phyloP scores from a whole-genome alignment of 2,797 vertebrate genomes.

The Cossypha dichroa region DNA sequence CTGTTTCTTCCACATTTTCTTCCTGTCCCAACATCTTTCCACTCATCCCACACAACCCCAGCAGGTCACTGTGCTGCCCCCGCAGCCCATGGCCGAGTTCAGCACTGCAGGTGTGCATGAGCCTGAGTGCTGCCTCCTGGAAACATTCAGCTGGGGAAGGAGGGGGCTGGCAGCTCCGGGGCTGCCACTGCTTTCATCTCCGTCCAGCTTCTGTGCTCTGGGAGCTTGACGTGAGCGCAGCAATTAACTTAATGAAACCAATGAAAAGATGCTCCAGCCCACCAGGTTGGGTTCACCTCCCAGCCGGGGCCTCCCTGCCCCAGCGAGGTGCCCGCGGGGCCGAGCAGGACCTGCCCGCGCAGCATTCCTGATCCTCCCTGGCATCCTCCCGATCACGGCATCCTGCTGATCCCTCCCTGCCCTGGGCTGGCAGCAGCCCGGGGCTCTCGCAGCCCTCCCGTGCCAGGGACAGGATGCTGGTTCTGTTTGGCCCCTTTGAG shows the following conservation, averaged over 20 bases:
- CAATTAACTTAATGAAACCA: constrained; percentile 54
- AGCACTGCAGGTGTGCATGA: neutral
- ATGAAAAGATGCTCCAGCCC: neutral
- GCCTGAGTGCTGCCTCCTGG: neutral
- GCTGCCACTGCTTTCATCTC: constrained; percentile 43
- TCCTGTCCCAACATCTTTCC: neutral
- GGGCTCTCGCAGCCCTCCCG: fast-evolving
- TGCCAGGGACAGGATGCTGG: neutral
- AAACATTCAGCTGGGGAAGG: fast-evolving
- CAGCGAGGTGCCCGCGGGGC: neutral
- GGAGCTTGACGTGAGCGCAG: neutral
- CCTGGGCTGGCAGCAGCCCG: neutral
- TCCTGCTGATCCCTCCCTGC: neutral
- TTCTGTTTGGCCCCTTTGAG: neutral
- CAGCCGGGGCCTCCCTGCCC: neutral
- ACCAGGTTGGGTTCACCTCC: neutral
- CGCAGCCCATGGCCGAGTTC: fast-evolving
- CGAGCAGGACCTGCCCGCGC: neutral
- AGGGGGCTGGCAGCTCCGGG: neutral
- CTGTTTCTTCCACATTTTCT: neutral
- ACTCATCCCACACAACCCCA: neutral
- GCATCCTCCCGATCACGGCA: neutral
- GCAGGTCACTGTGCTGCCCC: neutral
- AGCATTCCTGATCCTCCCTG: neutral
- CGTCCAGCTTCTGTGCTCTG: constrained; percentile 4